Evolutionary conservation across 2,797 vertebrate species (phyloP).

Genomic region (Mico argentatus): DNA sequence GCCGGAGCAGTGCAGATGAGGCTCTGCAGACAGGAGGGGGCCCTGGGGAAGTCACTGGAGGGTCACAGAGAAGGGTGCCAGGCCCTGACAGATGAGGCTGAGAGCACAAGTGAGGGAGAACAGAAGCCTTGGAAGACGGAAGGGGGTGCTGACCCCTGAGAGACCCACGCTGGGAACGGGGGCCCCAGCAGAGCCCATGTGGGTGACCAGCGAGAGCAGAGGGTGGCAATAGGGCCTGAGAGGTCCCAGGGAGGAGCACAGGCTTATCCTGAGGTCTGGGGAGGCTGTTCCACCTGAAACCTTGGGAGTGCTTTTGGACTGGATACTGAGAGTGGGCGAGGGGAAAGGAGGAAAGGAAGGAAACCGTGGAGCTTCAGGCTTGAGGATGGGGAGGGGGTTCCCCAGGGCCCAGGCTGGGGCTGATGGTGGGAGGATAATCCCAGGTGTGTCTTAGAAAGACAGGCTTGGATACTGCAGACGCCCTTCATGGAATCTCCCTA

Average conservation of each 20-base stretch:
- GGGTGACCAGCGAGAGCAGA: not conserved
- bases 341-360: accelerated
- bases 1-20: not conserved
- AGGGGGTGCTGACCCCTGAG: not conserved
- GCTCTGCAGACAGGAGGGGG: not conserved
- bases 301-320: accelerated
- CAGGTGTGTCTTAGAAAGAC: not conserved
- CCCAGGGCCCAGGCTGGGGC: not conserved
- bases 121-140: not conserved
- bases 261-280: accelerated
- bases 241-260: accelerated
- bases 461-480: not conserved
- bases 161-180: not conserved
- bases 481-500: not conserved
- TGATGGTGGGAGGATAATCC: accelerated
- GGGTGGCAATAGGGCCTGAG: not conserved
- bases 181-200: not conserved
- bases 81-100: not conserved
- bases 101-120: not conserved
- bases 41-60: not conserved
- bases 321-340: no score
- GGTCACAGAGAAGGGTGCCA: not conserved
- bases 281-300: not conserved
- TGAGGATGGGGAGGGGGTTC: accelerated
- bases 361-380: not conserved